Evolutionary conservation across 2,888 invertebrate species (phyloP), one percentile per base, ranked within the genome.

Genomic region (Parasteatoda lunata): DNA sequence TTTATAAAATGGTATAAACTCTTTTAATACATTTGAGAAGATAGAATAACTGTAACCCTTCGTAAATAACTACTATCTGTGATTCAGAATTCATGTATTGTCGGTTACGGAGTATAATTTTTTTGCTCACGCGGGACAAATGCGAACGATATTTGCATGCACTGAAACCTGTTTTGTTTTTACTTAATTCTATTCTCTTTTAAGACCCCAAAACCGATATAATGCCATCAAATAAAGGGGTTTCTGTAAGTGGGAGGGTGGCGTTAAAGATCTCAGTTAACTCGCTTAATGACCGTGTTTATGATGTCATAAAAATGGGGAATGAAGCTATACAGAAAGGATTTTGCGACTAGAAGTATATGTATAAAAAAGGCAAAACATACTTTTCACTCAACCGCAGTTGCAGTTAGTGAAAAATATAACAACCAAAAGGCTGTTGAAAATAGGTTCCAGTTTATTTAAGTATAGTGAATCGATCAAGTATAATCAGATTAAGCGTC

Each of bases 181-280:
- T 45, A 71, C 66, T 64, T 77, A 8, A 52, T 71, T 73, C 77
- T 45, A 30, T 77, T 78, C 84, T 84, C 72, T 73, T 78, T 78
- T 73, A 78, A 73, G 64, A 75, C 72, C 73, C 66, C 77, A 30
- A 84, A 59, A n/a, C n/a, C 64, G n/a, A 65, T 72, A 69, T 72
- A 84, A 78, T 73, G 68, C 84, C 78, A 84, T 84, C 78, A 84
- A 84, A 54, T 77, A 47, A 72, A 84, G 77, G 49, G 72, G 30
- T 30, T 30, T 30, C 30, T 30, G 30, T 30, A 59, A n/a, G 59
- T 59, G 59, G 59, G 59, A n/a, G 77, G 68, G 48, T n/a, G 65
- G 84, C 78, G 77, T 77, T 84, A 84, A 84, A 84, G 71, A 78
- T 75, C 78, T 73, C 73, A 68, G 84, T 84, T 84, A 84, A 84